Evolutionary conservation across 2,888 invertebrate genomes (phyloP), one percentile per base, ranked within the genome.

Genomic region (Heliconius cydno): DNA sequence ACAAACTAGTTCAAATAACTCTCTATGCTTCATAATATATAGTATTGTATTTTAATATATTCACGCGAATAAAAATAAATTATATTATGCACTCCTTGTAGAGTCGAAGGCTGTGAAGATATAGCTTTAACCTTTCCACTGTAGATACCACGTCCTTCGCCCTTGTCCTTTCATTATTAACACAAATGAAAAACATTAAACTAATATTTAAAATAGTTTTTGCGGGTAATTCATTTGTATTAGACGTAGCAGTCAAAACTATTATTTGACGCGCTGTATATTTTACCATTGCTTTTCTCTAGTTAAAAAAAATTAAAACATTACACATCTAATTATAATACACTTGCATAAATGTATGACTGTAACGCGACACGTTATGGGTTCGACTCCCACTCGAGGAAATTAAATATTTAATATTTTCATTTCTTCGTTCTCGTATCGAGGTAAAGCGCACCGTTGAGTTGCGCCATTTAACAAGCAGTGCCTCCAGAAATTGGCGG

Each of bases 31-130:
- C 30, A 38, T 66, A 63, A 75, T 46, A 38, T 19, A 67, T 60
- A 46, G 28, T 57, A 68, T 70, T 28, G 65, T 57, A 72, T 72
- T 25, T 30, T 22, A 41, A 65, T 41, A n/a, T 63, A 65, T 38
- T 41, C 63, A 71, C 38, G 80, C 79, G 77, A 68, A 73, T 70
- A 34, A 60, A 74, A 38, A 75, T 80, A 68, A 80, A 76, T 78
- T 81, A 79, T 83, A 81, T 77, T 78, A 85, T 84, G 90, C 92
- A 92, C 91, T 92, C 90, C 91, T 92, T 88, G 86, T 86, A 88
- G 87, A 89, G 91, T 91, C 90, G 88, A 93, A 90, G 94, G 94
- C 94, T 95, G 94, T 95, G 94, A 94, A 89, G 89, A 91, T 89
- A 90, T 92, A 94, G 94, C 94, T 95, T 95, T 95, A 94, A 94